Percentiles rank a stretch among this genome's conserved stretches.
phyloP scores from a whole-genome alignment of 2,113 vertebrate species.

The Oncorhynchus masou region DNA sequence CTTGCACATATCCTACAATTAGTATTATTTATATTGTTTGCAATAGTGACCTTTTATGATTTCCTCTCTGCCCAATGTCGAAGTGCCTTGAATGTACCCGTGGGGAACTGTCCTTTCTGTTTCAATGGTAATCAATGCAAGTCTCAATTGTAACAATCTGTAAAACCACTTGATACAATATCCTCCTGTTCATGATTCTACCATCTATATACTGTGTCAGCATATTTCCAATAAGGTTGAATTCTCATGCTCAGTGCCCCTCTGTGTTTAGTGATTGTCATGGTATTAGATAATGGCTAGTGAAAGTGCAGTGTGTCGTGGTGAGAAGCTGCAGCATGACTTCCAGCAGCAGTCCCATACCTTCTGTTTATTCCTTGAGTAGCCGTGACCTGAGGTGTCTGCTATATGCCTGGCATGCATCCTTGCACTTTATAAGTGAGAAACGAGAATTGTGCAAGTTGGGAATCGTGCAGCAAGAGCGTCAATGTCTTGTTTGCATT shows the following conservation, averaged over 20 bases:
- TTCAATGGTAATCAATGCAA: conserved; percentile 15
- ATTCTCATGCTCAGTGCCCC: not conserved
- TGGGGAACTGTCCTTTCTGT: conserved; percentile 13
- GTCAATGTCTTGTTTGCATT: conserved; percentile 23
- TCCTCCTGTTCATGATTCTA: too few relatives aligned
- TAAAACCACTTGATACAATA: not conserved
- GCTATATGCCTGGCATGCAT: conserved; percentile 16
- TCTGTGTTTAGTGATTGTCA: not conserved
- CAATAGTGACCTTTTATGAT: conserved; percentile 1
- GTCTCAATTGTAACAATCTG: conserved; percentile 11
- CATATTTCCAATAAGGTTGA: too few relatives aligned
- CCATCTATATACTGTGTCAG: too few relatives aligned
- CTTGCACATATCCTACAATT: not conserved
- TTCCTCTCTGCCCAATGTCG: conserved; percentile 51
- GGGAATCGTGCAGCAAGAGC: not conserved
- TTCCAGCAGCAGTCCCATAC: not conserved
- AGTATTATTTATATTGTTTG: conserved; percentile 21
- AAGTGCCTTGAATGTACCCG: conserved; percentile 64
- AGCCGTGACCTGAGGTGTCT: conserved; percentile 3
- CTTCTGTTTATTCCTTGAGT: not conserved
- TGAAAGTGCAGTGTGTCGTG: conserved; percentile 6
- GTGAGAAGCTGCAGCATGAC: not conserved
- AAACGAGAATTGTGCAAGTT: not conserved
- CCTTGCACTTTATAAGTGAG: not conserved
- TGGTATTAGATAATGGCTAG: too few relatives aligned